These are phyloP conservation scores for Sylvilagus floridanus DNA, from an alignment of 2,797 vertebrate genomes.

Conservation along the genomic window DNA sequence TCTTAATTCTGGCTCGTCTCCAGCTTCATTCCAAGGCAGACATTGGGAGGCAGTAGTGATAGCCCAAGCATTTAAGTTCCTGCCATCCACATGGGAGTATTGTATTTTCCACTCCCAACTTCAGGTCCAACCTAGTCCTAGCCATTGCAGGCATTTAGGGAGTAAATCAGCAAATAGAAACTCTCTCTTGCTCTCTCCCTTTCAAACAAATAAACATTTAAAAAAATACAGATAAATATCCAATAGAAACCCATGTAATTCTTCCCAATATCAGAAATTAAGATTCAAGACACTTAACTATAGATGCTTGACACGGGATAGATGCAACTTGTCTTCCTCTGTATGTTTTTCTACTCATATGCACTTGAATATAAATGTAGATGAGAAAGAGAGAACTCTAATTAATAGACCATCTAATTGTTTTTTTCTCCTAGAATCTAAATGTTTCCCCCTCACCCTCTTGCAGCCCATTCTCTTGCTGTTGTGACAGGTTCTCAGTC, in stretches of 20 bases:
- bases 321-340: not conserved
- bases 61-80: no score
- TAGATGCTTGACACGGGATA: not conserved
- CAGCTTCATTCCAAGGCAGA: no score
- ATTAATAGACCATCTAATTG: not conserved
- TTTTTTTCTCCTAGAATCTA: constrained; percentile 54
- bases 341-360: constrained; percentile 6
- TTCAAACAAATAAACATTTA: no score
- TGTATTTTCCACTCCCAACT: no score
- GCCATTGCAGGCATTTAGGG: no score
- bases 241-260: not conserved
- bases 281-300: constrained; percentile 22
- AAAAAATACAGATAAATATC: not conserved
- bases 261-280: not conserved
- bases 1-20: no score
- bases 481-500: constrained; percentile 69
- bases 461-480: constrained; percentile 65
- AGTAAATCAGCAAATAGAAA: no score
- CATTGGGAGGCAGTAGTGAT: no score
- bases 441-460: constrained; percentile 6
- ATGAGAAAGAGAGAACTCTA: no score
- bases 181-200: no score
- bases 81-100: no score
- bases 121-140: no score
- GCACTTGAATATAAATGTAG: not conserved